phyloP scores from a whole-genome alignment of 2,113 vertebrate species.

The Tupaia chinensis region DNA sequence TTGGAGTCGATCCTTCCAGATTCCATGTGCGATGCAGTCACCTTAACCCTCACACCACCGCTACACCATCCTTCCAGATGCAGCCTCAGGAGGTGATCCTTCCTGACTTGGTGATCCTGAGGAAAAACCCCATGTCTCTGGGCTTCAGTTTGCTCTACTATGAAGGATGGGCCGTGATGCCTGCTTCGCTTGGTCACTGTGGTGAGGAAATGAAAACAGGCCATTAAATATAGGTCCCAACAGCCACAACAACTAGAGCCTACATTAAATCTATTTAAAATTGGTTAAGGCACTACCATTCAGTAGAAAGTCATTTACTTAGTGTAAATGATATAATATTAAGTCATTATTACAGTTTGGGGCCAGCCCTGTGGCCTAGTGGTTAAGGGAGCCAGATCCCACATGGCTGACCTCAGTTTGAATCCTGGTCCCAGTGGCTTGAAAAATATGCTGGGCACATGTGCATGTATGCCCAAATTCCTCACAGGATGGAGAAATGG shows the following conservation, averaged over 20 bases:
- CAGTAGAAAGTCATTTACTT: slow-evolving; percentile 13
- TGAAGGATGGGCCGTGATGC: neutral
- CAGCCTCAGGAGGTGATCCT: neutral
- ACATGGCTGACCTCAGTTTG: no score
- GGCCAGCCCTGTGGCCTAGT: no score
- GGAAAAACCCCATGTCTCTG: neutral
- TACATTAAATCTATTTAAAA: neutral
- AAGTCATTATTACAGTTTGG: neutral
- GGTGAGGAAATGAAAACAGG: neutral
- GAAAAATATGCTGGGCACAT: no score
- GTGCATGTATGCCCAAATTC: no score
- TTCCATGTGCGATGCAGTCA: neutral
- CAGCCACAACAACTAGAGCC: neutral
- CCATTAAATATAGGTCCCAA: neutral
- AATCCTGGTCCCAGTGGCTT: no score
- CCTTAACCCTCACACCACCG: no score
- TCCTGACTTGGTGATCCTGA: neutral
- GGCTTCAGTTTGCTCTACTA: neutral
- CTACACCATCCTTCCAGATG: neutral
- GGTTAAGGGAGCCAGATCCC: no score
- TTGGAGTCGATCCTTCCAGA: neutral
- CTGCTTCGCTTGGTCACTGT: neutral
- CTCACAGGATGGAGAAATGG: no score
- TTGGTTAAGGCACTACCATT: neutral
- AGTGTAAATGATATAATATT: neutral